These are phyloP conservation scores for Maniola hyperantus DNA, from an alignment of 2,888 invertebrate species.

Conservation along the genomic window DNA sequence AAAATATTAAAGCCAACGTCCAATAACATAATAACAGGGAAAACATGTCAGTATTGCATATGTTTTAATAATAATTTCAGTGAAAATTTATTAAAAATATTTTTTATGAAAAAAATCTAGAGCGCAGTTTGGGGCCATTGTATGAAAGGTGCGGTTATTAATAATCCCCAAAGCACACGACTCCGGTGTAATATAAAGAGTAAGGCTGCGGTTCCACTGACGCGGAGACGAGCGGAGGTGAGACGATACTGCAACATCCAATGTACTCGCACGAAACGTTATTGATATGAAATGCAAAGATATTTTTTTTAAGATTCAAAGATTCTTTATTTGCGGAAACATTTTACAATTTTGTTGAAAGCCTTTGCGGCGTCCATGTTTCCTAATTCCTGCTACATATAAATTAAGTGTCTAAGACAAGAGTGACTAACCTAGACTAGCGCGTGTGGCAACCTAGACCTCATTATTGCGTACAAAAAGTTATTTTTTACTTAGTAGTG, in stretches of 20 bases:
- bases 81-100: slow-evolving; percentile 1
- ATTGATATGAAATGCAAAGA: too few relatives aligned
- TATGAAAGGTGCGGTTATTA: slow-evolving; percentile 9
- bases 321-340: too few relatives aligned
- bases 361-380: too few relatives aligned
- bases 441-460: too few relatives aligned
- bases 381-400: too few relatives aligned
- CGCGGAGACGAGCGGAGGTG: not conserved
- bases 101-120: slow-evolving; percentile 1
- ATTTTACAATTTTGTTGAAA: too few relatives aligned
- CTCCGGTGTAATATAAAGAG: not conserved
- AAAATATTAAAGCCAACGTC: not conserved
- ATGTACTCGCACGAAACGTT: too few relatives aligned
- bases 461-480: too few relatives aligned
- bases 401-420: too few relatives aligned
- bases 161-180: not conserved
- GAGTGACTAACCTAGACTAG: too few relatives aligned
- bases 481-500: too few relatives aligned
- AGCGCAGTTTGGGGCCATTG: slow-evolving; percentile 9
- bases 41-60: not conserved
- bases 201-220: not conserved
- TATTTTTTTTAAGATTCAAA: too few relatives aligned
- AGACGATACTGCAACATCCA: not conserved
- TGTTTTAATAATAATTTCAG: not conserved
- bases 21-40: not conserved